Evolutionary conservation across 2,797 vertebrate species (phyloP), one percentile per base, ranked within the genome.

Genomic region (Premnoplex brunnescens): DNA sequence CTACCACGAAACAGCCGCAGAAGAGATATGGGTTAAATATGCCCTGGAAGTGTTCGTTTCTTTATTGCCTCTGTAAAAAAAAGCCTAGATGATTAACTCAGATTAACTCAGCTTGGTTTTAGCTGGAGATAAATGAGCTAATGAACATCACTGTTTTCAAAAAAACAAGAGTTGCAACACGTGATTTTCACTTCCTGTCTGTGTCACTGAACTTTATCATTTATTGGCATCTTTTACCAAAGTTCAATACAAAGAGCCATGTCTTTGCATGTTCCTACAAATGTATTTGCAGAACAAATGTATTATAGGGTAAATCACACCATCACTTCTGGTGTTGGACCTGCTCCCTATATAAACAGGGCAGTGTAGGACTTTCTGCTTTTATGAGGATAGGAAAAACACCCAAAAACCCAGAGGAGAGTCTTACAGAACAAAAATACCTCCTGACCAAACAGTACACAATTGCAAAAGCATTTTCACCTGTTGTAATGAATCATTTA

Each of bases 401-500:
- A 71, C 4, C 10, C 14, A 18, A 77, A 63, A 56, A 21, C 1
- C 5, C n/a, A 10, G 34, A 81, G 19, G n/a, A 91, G 92, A 74
- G 46, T 54, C 72, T 64, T 68, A 28, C 1, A 64, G 92, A 93
- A 62, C 54, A 87, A 91, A 95, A 95, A 77, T 77, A 71, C 54
- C 72, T 93, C 58, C 81, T 91, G 91, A 62, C 44, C 54, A 77
- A 88, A 80, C 39, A 83, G 41, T 7, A 55, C 68, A 77, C 75
- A 89, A 85, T 39, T 72, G 72, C 64, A 88, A 72, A 93, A 93
- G 84, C 58, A 85, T 89, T 95, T 95, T 97, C 95, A 94, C 87
- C 89, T 96, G 88, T 77, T 91, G 92, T 54, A 85, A 95, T 92
- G 78, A 71, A 93, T 96, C 91, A 93, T 89, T 91, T 85, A 77